These are phyloP conservation scores for Myotis daubentonii DNA, from an alignment of 2,797 vertebrate species.

Conservation along the genomic window DNA sequence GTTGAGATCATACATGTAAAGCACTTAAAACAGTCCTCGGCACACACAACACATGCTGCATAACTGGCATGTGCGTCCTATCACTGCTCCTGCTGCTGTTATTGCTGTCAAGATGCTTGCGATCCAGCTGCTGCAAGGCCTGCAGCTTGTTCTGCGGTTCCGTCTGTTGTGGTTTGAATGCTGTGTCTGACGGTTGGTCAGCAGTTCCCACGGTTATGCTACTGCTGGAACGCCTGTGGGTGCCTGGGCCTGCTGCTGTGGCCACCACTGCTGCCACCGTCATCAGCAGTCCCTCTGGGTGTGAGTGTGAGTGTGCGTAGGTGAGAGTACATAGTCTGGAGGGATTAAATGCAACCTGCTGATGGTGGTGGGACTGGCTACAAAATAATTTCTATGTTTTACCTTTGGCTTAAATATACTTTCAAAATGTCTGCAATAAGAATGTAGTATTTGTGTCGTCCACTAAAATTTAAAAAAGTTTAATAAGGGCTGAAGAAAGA, in stretches of 20 bases:
- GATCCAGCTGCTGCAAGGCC: fast-evolving
- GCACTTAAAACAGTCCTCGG: background rate
- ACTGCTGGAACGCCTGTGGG: fast-evolving
- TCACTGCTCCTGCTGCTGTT: background rate
- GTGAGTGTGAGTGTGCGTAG: background rate
- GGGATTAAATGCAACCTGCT: background rate
- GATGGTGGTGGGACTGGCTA: background rate
- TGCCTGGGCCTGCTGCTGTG: background rate
- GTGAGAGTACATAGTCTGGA: background rate
- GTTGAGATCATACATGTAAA: background rate
- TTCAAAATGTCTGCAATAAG: background rate
- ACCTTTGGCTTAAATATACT: background rate
- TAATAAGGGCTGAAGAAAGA: background rate
- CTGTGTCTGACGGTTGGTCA: fast-evolving
- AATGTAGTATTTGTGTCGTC: background rate
- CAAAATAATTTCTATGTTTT: background rate
- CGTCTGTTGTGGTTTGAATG: background rate
- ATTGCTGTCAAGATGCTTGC: background rate
- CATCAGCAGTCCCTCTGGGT: background rate
- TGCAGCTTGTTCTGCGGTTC: background rate
- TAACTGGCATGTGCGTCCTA: no score
- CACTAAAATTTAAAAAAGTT: background rate
- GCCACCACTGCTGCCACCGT: no score
- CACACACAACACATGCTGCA: no score
- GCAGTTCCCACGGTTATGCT: background rate